A percentile compares a stretch with the other conserved stretches of the same genome.
These are phyloP conservation scores for Notamacropus eugenii DNA, from an alignment of 2,797 vertebrate species.

Conservation along the genomic window DNA sequence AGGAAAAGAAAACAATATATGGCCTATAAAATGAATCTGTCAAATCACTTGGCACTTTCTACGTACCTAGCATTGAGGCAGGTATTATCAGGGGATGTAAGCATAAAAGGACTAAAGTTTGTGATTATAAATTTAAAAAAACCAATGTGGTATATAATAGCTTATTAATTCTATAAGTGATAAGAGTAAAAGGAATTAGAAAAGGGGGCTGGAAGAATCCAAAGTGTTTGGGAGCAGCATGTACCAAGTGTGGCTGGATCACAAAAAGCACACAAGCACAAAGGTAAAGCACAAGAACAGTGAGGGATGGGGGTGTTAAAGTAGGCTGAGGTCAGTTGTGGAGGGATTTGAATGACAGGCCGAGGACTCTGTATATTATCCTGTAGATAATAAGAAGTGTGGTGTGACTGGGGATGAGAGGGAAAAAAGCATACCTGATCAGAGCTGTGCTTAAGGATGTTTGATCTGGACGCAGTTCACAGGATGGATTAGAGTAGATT, in stretches of 20 bases:
- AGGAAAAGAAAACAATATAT: neutral
- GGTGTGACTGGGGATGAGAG: neutral
- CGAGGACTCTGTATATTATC: neutral
- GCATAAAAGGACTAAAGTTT: slow-evolving; percentile 1
- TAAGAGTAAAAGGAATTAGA: neutral
- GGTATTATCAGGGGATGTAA: slow-evolving; percentile 1
- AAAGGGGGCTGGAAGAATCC: neutral
- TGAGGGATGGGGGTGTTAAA: neutral
- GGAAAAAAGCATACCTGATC: neutral
- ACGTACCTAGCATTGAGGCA: slow-evolving; percentile 8
- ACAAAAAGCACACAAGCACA: no score
- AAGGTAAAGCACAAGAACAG: no score
- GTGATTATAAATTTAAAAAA: neutral
- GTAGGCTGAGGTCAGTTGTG: neutral
- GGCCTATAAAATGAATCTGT: slow-evolving; percentile 37
- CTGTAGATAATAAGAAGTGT: neutral
- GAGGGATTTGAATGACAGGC: neutral
- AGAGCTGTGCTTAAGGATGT: neutral
- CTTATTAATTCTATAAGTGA: neutral
- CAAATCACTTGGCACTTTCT: slow-evolving; percentile 18
- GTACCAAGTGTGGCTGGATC: neutral
- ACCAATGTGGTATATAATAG: neutral
- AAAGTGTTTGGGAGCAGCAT: neutral
- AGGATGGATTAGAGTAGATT: neutral
- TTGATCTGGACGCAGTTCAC: neutral